Conservation (phyloP, 35 echinoderm and acorn worm species). For the Chiridota heheva region DNA sequence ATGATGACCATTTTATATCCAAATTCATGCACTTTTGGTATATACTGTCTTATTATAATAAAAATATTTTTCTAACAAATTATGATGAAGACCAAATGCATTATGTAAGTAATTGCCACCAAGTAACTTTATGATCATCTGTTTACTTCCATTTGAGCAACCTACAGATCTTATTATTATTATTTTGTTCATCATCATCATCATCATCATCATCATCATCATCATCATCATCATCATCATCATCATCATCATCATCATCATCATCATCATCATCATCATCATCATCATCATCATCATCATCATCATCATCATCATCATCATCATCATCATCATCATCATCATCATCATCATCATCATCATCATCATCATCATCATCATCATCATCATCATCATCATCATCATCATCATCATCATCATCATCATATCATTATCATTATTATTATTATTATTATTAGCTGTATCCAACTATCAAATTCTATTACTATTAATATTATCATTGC, state of each 20-base stretch:
- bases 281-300: slow-evolving; percentile 1
- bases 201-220: not conserved
- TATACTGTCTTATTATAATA: no score
- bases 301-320: slow-evolving; percentile 3
- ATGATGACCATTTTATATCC: no score
- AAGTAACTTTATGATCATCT: no score
- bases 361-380: slow-evolving; percentile 3
- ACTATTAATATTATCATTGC: not conserved
- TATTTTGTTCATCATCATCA: not conserved
- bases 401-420: no score
- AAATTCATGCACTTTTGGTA: no score
- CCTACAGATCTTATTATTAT: no score
- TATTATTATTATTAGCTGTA: not conserved
- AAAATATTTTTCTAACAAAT: no score
- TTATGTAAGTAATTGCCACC: no score
- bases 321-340: not conserved
- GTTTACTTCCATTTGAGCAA: no score
- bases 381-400: slow-evolving; percentile 3
- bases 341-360: slow-evolving; percentile 1
- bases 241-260: slow-evolving; percentile 6
- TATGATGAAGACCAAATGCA: no score
- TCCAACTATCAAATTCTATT: not conserved
- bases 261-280: not conserved
- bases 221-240: not conserved
- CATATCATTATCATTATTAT: not conserved